Conservation (phyloP, 2,797 vertebrate genomes). For the Girardinus metallicus region DNA sequence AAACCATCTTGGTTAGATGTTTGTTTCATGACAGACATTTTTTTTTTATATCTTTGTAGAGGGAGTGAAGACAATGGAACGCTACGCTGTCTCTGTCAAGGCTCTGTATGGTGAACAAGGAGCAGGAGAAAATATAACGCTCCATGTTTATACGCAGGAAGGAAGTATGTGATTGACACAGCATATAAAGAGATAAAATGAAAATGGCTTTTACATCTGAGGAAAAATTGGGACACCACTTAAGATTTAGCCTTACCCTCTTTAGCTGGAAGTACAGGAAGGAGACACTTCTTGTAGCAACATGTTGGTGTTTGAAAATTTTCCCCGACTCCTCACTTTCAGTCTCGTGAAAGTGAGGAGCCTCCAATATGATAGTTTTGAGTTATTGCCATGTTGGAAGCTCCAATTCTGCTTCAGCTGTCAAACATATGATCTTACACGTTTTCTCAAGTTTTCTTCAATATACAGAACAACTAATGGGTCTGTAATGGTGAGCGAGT, state of each 20-base stretch:
- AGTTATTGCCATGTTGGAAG: not conserved
- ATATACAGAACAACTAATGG: not conserved
- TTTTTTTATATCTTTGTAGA: slow-evolving; percentile 35
- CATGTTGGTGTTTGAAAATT: not conserved
- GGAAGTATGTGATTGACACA: slow-evolving; percentile 45
- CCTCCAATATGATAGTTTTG: not conserved
- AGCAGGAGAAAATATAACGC: not conserved
- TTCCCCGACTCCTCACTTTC: not conserved
- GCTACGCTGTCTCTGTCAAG: slow-evolving; percentile 60
- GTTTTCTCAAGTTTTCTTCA: not conserved
- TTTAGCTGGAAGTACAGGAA: not conserved
- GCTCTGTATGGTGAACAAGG: slow-evolving; percentile 41
- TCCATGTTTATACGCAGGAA: slow-evolving; percentile 53
- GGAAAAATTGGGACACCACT: not conserved
- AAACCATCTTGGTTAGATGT: too few relatives aligned
- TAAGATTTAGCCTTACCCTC: not conserved
- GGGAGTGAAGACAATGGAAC: slow-evolving; percentile 51
- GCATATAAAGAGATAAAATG: not conserved
- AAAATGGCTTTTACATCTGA: not conserved
- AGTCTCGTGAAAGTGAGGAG: not conserved
- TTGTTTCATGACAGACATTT: not conserved
- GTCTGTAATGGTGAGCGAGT: not conserved
- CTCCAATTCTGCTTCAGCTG: not conserved
- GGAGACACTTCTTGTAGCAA: not conserved
- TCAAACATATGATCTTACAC: not conserved